phyloP scores from a whole-genome alignment of 2,797 vertebrate genomes.

The Pelobates cultripes region DNA sequence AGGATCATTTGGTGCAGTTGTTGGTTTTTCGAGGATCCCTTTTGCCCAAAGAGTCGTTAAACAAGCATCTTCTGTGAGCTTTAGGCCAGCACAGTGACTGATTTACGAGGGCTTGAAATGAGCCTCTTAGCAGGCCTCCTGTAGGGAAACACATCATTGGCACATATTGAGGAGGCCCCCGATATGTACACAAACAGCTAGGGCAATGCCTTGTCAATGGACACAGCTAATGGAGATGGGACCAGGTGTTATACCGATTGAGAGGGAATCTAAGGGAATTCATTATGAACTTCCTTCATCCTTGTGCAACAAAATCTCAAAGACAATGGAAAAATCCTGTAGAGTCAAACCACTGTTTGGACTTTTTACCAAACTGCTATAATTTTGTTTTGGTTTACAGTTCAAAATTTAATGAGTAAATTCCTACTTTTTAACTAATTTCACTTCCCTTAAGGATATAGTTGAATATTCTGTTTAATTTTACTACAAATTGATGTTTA shows the following conservation, averaged over 20 bases:
- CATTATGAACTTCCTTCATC: not conserved
- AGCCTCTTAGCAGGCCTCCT: conserved; percentile 24
- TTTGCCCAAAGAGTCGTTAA: conserved; percentile 25
- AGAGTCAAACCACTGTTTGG: too few relatives aligned
- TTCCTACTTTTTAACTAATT: too few relatives aligned
- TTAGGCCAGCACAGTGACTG: conserved; percentile 11
- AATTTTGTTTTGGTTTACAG: too few relatives aligned
- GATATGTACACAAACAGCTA: conserved; percentile 17
- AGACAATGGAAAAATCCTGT: too few relatives aligned
- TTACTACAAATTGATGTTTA: too few relatives aligned
- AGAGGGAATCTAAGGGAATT: not conserved
- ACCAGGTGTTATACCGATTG: too few relatives aligned
- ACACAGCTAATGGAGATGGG: not conserved
- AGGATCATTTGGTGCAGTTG: conserved; percentile 45
- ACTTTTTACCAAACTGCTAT: too few relatives aligned
- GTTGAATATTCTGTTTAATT: too few relatives aligned
- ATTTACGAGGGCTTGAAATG: conserved; percentile 45
- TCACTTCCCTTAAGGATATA: too few relatives aligned
- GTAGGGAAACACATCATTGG: conserved; percentile 36
- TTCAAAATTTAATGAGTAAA: too few relatives aligned
- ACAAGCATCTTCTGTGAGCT: conserved; percentile 35
- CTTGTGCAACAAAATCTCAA: too few relatives aligned
- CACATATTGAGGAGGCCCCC: conserved; percentile 34
- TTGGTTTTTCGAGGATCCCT: conserved; percentile 15
- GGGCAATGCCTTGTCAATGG: not conserved